Evolutionary conservation across 2,113 vertebrate species (phyloP).

Genomic region (Paratilapia polleni): DNA sequence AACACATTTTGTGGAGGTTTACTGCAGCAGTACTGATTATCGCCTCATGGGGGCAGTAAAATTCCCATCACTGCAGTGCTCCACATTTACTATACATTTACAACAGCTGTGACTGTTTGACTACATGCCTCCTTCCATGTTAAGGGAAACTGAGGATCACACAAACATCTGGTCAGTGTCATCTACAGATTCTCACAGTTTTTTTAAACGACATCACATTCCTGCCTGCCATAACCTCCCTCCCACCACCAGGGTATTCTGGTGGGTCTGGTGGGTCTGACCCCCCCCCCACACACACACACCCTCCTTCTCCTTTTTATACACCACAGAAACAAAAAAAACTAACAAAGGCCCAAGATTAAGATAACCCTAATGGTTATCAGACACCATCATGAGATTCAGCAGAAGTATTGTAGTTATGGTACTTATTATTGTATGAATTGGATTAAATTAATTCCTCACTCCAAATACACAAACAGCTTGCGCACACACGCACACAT

Average conservation of each 20-base stretch:
- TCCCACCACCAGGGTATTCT: conserved; percentile 34
- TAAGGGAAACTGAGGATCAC: conserved; percentile 35
- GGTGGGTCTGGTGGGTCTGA: too few species aligned
- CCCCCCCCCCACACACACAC: not conserved
- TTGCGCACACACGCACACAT: not conserved
- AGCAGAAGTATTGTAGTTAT: not conserved
- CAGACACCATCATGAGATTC: not conserved
- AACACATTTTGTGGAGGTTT: not conserved
- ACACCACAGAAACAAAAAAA: not conserved
- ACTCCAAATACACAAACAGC: not conserved
- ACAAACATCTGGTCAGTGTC: conserved; percentile 70
- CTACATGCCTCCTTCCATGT: conserved; percentile 16
- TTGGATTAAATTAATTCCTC: not conserved
- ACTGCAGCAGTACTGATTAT: conserved; percentile 7
- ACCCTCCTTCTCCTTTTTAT: not conserved
- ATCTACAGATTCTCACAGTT: conserved; percentile 43
- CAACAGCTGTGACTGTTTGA: conserved; percentile 31
- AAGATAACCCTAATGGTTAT: not conserved
- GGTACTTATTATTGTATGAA: not conserved
- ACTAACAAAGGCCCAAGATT: not conserved
- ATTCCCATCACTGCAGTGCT: not conserved
- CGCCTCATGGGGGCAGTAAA: conserved; percentile 58
- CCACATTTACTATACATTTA: not conserved
- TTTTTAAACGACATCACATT: conserved; percentile 55
- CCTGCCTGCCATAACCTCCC: conserved; percentile 49